phyloP scores from a whole-genome alignment of 2,888 invertebrate species.

The Apamea anceps region DNA sequence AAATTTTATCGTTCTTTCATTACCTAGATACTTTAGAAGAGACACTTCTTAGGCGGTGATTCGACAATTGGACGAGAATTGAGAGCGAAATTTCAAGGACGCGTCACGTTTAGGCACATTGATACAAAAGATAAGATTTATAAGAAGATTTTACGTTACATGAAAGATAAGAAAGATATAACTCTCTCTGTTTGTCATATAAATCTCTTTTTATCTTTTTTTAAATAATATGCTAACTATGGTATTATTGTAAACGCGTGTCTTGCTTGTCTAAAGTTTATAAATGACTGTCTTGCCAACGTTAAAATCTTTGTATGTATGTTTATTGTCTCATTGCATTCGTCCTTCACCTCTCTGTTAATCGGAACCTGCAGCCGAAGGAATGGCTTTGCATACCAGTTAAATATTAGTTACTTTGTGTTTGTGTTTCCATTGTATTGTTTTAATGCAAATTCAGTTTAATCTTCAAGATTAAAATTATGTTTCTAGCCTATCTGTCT shows the following conservation, averaged over 20 bases:
- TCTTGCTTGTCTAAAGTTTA: not conserved
- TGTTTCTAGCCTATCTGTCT: not conserved
- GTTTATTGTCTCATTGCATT: slow-evolving; percentile 33
- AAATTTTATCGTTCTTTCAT: not conserved
- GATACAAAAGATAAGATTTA: not conserved
- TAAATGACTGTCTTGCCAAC: not conserved
- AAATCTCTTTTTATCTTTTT: not conserved
- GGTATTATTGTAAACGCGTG: not conserved
- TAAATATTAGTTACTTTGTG: slow-evolving; percentile 6
- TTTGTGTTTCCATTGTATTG: slow-evolving; percentile 24
- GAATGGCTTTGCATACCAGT: slow-evolving; percentile 45
- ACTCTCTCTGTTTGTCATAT: not conserved
- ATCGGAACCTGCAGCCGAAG: slow-evolving; percentile 40
- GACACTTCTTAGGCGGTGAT: not conserved
- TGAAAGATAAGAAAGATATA: not conserved
- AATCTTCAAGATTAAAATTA: not conserved
- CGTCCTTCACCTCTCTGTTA: slow-evolving; percentile 53
- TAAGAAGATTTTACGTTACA: not conserved
- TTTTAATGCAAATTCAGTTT: slow-evolving; percentile 1
- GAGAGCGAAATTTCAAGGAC: not conserved
- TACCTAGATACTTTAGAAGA: not conserved
- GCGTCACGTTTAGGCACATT: not conserved
- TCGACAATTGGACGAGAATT: not conserved
- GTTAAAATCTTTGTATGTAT: not conserved
- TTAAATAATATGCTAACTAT: not conserved